phyloP scores from a whole-genome alignment of 2,113 vertebrate species.

The Zosterops pallidus region DNA sequence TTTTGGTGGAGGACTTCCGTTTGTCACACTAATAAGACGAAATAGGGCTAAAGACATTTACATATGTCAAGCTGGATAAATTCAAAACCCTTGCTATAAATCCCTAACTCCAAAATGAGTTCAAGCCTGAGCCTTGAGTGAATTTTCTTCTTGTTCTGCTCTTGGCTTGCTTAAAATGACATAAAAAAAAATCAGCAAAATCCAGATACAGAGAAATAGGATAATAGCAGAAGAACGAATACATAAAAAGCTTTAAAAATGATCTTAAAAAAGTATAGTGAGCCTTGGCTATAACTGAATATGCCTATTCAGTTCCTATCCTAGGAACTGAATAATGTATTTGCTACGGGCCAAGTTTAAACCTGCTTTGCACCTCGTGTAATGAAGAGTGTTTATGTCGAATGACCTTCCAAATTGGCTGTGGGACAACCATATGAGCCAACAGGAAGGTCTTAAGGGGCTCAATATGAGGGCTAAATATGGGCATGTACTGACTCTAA shows the following conservation, averaged over 20 bases:
- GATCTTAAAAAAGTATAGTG: neutral
- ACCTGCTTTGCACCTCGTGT: neutral
- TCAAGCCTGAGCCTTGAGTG: neutral
- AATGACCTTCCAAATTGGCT: neutral
- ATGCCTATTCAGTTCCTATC: too few relatives aligned
- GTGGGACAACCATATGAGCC: neutral
- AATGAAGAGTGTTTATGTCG: neutral
- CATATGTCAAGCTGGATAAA: slow-evolving; percentile 1
- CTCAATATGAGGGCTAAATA: neutral
- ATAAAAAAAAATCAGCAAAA: neutral
- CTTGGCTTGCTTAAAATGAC: neutral
- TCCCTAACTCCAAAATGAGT: slow-evolving; percentile 14
- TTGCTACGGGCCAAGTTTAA: neutral
- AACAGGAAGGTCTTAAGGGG: neutral
- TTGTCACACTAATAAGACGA: neutral
- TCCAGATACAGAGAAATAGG: neutral
- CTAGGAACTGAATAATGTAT: neutral
- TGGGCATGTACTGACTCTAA: neutral
- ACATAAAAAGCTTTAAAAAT: neutral
- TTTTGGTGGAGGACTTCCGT: neutral
- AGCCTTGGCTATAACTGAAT: neutral
- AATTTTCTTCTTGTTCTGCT: slow-evolving; percentile 5
- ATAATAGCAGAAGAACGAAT: neutral
- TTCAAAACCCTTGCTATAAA: slow-evolving; percentile 2
- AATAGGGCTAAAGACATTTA: neutral